Conservation (phyloP, 2,888 invertebrate genomes). For the Protophormia terraenovae region DNA sequence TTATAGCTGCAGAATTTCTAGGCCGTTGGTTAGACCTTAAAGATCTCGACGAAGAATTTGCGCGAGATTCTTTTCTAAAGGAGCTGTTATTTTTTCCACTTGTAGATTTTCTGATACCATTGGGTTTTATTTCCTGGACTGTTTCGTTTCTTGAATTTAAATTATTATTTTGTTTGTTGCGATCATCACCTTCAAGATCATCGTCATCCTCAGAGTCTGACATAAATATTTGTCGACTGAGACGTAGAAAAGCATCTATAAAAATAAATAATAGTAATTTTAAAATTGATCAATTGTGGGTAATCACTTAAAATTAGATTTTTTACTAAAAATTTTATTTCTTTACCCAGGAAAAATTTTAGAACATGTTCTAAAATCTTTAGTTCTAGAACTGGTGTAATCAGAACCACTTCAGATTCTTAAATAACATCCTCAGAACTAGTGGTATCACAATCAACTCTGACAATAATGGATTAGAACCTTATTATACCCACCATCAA, state of each 20-base stretch:
- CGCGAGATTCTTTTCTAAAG: slow-evolving; percentile 27
- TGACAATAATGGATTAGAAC: too few relatives aligned
- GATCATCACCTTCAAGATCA: slow-evolving; percentile 4
- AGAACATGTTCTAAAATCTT: too few relatives aligned
- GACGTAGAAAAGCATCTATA: slow-evolving; percentile 61
- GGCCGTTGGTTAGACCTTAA: slow-evolving; percentile 50
- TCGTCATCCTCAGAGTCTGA: slow-evolving; percentile 63
- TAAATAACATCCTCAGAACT: too few relatives aligned
- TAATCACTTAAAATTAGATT: too few relatives aligned
- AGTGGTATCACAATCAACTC: too few relatives aligned
- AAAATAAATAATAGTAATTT: neutral
- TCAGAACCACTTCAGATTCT: too few relatives aligned
- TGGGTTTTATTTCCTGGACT: slow-evolving; percentile 25
- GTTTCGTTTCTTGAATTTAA: slow-evolving; percentile 11
- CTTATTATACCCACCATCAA: too few relatives aligned
- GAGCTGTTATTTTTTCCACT: neutral
- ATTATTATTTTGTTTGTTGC: slow-evolving; percentile 28
- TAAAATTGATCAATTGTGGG: too few relatives aligned
- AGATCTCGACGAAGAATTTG: slow-evolving; percentile 28
- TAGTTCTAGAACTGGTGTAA: too few relatives aligned
- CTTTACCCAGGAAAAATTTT: too few relatives aligned
- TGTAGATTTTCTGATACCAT: slow-evolving; percentile 29
- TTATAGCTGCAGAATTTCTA: slow-evolving; percentile 60
- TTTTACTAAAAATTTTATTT: too few relatives aligned
- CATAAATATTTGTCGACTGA: slow-evolving; percentile 61